Evolutionary conservation across 2,113 vertebrate genomes (phyloP).

Genomic region (Perognathus longimembris): DNA sequence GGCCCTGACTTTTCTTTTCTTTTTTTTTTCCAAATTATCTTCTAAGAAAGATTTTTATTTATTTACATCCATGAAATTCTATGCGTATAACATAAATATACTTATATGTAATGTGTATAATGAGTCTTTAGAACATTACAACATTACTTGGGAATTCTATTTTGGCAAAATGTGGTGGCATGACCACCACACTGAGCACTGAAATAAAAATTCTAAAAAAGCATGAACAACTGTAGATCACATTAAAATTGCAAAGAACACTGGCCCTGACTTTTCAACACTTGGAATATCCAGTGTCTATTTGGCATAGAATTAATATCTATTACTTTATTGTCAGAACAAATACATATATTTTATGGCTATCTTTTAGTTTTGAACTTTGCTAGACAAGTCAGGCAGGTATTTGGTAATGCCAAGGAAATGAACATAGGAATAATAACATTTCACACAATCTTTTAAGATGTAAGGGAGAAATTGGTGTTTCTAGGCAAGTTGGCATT

Average conservation of each 20-base stretch:
- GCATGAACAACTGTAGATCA: neutral
- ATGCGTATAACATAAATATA: neutral
- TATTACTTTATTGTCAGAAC: neutral
- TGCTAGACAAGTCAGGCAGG: neutral
- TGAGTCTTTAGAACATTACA: slow-evolving; percentile 15
- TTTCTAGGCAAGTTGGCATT: neutral
- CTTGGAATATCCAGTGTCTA: neutral
- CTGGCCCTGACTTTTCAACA: no score
- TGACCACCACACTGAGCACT: neutral
- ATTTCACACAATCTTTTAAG: neutral
- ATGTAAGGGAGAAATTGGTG: neutral
- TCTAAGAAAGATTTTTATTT: neutral
- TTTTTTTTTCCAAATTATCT: neutral
- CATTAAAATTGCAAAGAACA: neutral
- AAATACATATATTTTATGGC: neutral
- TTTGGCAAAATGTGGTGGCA: neutral
- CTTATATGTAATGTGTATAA: neutral
- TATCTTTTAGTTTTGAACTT: neutral
- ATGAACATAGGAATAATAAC: neutral
- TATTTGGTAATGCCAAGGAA: neutral
- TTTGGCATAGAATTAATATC: neutral
- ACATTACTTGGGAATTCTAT: slow-evolving; percentile 14
- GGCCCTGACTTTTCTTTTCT: no score
- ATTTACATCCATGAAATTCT: neutral
- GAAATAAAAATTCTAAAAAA: slow-evolving; percentile 38